Percentiles rank a stretch among this genome's conserved stretches.
phyloP scores from a whole-genome alignment of 2,113 vertebrate species.

The Leucopternis melanops region DNA sequence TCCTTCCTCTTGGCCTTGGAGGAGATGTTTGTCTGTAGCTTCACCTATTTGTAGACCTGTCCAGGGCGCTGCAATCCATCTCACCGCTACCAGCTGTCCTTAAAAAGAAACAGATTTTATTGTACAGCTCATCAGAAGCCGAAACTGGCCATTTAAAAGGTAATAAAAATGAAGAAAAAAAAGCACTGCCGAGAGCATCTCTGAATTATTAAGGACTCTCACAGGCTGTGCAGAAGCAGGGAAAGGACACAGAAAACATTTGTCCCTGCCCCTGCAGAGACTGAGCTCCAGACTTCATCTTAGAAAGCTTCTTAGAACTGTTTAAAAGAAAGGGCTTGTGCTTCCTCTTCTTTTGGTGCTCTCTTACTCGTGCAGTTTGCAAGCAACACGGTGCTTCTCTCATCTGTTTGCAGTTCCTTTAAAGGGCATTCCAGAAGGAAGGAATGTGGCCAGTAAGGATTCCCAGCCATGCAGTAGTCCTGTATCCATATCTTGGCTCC shows the following conservation, averaged over 20 bases:
- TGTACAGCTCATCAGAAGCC: neutral
- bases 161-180: neutral
- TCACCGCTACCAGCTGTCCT: neutral
- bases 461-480: neutral
- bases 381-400: neutral
- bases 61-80: neutral
- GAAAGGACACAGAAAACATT: neutral
- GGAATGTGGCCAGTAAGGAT: neutral
- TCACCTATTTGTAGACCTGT: neutral
- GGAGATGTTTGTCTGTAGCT: neutral
- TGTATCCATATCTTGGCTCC: neutral
- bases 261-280: neutral
- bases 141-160: neutral
- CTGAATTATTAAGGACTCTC: neutral
- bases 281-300: rapidly evolving
- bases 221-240: neutral
- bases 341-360: neutral
- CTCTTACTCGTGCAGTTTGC: neutral
- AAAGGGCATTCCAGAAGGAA: neutral
- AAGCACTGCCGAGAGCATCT: neutral
- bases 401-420: neutral
- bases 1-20: neutral
- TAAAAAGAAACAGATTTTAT: neutral
- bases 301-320: neutral
- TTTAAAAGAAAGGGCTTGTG: no score